phyloP scores from a whole-genome alignment of 2,888 invertebrate species.

The Macrosiphum euphorbiae region DNA sequence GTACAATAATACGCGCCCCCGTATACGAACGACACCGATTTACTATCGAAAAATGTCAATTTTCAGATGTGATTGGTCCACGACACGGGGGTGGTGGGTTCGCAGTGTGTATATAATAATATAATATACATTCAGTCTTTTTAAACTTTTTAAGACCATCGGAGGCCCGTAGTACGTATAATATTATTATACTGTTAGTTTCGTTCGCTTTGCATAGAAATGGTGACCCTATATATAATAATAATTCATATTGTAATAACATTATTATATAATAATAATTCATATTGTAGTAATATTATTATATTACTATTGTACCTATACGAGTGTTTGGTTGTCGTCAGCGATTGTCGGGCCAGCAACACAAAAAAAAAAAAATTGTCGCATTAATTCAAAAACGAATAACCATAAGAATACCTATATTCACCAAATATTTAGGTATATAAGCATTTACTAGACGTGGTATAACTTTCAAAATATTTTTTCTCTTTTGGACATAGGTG shows the following conservation, averaged over 20 bases:
- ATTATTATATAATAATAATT: background rate
- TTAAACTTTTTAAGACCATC: conserved; percentile 44
- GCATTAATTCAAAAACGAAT: no score
- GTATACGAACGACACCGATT: conserved; percentile 40
- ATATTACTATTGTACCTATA: no score
- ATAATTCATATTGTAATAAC: background rate
- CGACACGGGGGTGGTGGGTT: no score
- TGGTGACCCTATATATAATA: background rate
- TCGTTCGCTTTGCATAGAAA: conserved; percentile 42
- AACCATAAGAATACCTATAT: no score
- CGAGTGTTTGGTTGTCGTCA: no score
- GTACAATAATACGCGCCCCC: conserved; percentile 9
- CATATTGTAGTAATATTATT: no score
- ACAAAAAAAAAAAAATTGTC: no score
- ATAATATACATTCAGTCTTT: conserved; percentile 6
- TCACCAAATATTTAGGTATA: no score
- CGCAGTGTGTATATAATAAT: background rate
- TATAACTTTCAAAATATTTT: no score
- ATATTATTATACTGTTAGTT: conserved; percentile 16
- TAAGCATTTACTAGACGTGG: no score
- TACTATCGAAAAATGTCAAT: conserved; percentile 59
- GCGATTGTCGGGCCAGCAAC: no score
- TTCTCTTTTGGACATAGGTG: no score
- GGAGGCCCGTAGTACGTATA: background rate
- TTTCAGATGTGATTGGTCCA: conserved; percentile 47